Conservation (phyloP, 2,113 vertebrate species). For the Lasiurus borealis region DNA sequence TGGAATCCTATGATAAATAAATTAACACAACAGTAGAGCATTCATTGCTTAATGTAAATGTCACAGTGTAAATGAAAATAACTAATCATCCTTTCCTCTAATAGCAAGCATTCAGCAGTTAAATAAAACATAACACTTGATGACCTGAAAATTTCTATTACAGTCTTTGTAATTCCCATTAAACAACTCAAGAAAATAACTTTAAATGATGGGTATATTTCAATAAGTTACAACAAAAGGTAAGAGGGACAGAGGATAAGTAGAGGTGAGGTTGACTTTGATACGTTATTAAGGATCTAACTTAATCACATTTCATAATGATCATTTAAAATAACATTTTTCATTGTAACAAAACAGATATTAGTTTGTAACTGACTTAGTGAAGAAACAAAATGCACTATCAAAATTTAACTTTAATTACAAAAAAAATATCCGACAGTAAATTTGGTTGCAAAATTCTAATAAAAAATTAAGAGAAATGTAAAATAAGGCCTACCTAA, state of each 20-base stretch:
- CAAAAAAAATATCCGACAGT: background rate
- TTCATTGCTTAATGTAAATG: slow-evolving; percentile 76
- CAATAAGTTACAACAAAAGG: background rate
- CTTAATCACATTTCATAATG: background rate
- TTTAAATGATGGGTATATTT: slow-evolving; percentile 43
- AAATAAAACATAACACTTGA: slow-evolving; percentile 74
- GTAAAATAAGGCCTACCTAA: background rate
- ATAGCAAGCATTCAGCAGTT: slow-evolving; percentile 72
- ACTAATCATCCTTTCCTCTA: slow-evolving; percentile 72
- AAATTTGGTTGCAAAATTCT: background rate
- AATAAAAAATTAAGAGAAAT: background rate
- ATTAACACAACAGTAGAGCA: slow-evolving; percentile 36
- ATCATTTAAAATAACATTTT: background rate
- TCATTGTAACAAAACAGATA: background rate
- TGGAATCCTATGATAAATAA: slow-evolving; percentile 63
- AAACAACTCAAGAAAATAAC: slow-evolving; percentile 59
- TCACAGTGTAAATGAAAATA: slow-evolving; percentile 74
- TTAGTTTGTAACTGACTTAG: background rate
- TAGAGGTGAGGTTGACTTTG: background rate
- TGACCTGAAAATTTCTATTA: slow-evolving; percentile 76
- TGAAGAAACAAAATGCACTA: background rate
- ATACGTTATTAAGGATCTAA: background rate
- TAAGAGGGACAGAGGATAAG: background rate
- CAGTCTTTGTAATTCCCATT: slow-evolving; percentile 62
- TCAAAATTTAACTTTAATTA: background rate